Evolutionary conservation across 2,113 vertebrate genomes (phyloP), one percentile per base, ranked within the genome.

Genomic region (Oreochromis niloticus): DNA sequence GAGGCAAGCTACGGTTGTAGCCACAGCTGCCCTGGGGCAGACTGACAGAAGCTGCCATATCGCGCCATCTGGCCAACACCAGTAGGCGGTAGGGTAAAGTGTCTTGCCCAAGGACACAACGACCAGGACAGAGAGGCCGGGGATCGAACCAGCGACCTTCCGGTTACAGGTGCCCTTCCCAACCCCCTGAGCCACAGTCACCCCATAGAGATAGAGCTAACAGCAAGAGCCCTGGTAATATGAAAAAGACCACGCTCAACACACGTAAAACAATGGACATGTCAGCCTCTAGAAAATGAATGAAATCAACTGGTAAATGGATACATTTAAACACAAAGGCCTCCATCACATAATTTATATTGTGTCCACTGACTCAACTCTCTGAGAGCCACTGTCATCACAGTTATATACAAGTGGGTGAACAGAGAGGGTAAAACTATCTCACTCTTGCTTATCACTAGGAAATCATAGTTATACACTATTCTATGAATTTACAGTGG

Each of bases 221-320:
- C n/a, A 43, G 39, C 41, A 43, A 16, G 4, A 24, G n/a, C 12
- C 34, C 66, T 71, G n/a, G 59, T 63, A n/a, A 6, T 27, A 46
- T 73, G 39, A 24, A 10, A 43, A 43, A 27, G 39, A 43, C 14
- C 22, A 71, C 22, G 6, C 39, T 27, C 13, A 27, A 46, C 13
- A 46, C n/a, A 3, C 2, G 0, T 27, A 17, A 73, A 73, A 71
- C 66, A 27, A 27, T 2, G 8, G 22, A 73, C 4, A 27, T 73
- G 22, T 73, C 0, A 73, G 13, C 22, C 22, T 3, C 39, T 6
- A 46, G 68, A 43, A 73, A 27, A 73, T 46, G 9, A 46, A 14
- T 46, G 22, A 43, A 27, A 73, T 46, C 7, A 46, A 10, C 7
- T 43, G n/a, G 7, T 71, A 0, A 71, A 27, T 71, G 0, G 41